These are phyloP conservation scores for Syngnathoides biaculeatus DNA, from an alignment of 2,113 vertebrate species.

Conservation along the genomic window DNA sequence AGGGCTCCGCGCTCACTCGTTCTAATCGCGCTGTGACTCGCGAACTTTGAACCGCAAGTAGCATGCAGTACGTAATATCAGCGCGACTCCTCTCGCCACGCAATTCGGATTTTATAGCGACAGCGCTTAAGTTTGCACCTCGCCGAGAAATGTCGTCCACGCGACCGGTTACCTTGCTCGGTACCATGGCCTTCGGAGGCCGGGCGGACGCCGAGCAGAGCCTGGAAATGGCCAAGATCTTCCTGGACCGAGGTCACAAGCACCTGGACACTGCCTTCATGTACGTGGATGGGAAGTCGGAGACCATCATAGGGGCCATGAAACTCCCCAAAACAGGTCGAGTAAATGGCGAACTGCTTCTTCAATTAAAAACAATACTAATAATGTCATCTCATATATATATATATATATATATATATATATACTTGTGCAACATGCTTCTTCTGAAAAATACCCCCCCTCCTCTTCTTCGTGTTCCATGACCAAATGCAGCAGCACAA, in stretches of 20 bases:
- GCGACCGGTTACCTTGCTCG: conserved; percentile 76
- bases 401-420: too few species aligned
- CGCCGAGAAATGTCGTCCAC: conserved; percentile 60
- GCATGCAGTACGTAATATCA: conserved; percentile 33
- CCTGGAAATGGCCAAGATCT: conserved; percentile 71
- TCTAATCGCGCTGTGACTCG: neutral
- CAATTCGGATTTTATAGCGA: neutral
- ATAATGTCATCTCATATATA: too few species aligned
- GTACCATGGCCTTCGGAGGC: conserved; percentile 86
- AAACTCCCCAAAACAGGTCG: conserved; percentile 70
- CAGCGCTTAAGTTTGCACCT: neutral
- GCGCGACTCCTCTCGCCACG: conserved; percentile 11
- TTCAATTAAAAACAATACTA: too few species aligned
- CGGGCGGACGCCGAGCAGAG: conserved; percentile 74
- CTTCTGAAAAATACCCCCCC: too few species aligned
- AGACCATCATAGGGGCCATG: conserved; percentile 80
- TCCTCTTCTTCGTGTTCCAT: neutral
- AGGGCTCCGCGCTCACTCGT: neutral
- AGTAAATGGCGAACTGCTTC: neutral
- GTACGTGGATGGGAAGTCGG: conserved; percentile 84
- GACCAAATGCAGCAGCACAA: too few species aligned
- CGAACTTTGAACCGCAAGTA: neutral
- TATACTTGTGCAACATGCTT: too few species aligned
- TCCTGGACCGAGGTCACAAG: conserved; percentile 73
- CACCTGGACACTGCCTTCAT: conserved; percentile 85